Evolutionary conservation across 35 echinoderm and acorn worm species (phyloP), one percentile per base, ranked within the genome.

Genomic region (Patiria miniata): DNA sequence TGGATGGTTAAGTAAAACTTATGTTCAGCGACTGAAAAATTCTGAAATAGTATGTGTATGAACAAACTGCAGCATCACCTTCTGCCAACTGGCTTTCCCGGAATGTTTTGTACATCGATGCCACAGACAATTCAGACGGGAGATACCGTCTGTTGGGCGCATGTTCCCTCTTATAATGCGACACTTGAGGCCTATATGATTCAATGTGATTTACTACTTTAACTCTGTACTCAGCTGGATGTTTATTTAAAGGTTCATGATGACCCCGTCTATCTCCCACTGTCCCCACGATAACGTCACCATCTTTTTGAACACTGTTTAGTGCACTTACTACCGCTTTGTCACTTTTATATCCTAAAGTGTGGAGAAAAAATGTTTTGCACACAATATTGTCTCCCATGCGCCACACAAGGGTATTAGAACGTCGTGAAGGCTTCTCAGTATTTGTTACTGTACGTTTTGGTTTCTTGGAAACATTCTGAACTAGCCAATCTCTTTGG

Each of bases 91-190:
- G 69, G 14, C 14, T 28, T 77, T 77, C 69, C 14, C 14, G 19
- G 33, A 85, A 85, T 8, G 30, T 23, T 23, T 59, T 85, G 15
- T 65, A 39, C 83, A 68, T 85, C 8, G 60, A 18, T 18, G 16
- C 7, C 26, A 85, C 83, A 39, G 83, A 16, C 0, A 85, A 59
- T n/a, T 85, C 83, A 10, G 83, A 34, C 23, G 83, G 83, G 36
- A 85, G 39, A 69, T 85, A 68, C 8, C 58, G 33, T 15, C 83
- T 85, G 37, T 85, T 73, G 4, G 83, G 58, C 9, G 83, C 83
- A 69, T 85, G 58, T 37, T 68, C 59, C 28, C 83, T 22, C 42
- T 32, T 85, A 69, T 85, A 85, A 15, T 85, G 83, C 12, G 83
- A 85, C 6, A 85, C 55, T 26, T 85, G 83, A 32, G 83, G 54